phyloP scores from a whole-genome alignment of 2,888 invertebrate species.

The Dilophus febrilis region DNA sequence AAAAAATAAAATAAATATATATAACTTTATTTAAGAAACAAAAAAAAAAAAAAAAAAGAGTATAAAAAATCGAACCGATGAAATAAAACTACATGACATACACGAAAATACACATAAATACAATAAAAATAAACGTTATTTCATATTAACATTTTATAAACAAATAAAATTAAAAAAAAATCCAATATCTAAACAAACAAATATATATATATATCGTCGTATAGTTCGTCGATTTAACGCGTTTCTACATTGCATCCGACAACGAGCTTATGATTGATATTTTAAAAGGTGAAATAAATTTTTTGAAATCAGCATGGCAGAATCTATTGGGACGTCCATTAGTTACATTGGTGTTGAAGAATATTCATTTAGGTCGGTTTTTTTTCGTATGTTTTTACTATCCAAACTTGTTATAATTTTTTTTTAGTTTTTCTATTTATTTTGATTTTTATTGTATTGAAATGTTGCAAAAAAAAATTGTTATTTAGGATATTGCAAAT shows the following conservation, averaged over 20 bases:
- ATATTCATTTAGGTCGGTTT: slow-evolving; percentile 67
- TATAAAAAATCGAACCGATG: background rate
- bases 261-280: slow-evolving; percentile 95
- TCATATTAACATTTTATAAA: background rate
- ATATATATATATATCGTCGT: too few relatives aligned
- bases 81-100: too few relatives aligned
- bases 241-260: slow-evolving; percentile 97
- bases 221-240: slow-evolving; percentile 93
- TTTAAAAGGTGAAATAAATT: slow-evolving; percentile 92
- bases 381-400: too few relatives aligned
- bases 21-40: too few relatives aligned
- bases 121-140: background rate
- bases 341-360: slow-evolving; percentile 78
- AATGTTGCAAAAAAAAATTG: too few relatives aligned
- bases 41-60: background rate
- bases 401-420: slow-evolving; percentile 11
- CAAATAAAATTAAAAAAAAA: background rate
- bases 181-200: too few relatives aligned
- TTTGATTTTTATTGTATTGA: slow-evolving; percentile 17
- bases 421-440: slow-evolving; percentile 11
- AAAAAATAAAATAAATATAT: background rate
- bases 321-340: slow-evolving; percentile 92
- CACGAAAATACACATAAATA: background rate
- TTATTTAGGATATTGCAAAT: too few relatives aligned
- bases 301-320: slow-evolving; percentile 97